These are phyloP conservation scores for Clepsis dumicolana DNA, from an alignment of 2,888 invertebrate species.

Conservation along the genomic window DNA sequence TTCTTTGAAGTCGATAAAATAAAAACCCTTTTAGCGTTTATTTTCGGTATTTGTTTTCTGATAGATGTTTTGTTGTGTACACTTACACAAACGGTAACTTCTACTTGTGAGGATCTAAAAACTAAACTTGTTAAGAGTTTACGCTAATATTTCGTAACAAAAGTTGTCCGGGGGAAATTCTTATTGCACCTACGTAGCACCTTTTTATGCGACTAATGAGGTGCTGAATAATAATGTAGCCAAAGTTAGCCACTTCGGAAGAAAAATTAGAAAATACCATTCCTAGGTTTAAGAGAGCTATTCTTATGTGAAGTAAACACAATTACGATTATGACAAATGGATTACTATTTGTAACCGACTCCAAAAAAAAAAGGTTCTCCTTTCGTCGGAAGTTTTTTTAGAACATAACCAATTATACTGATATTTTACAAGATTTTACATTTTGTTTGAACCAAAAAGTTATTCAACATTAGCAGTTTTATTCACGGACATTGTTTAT, in stretches of 20 bases:
- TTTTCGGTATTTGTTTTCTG: no score
- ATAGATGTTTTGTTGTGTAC: no score
- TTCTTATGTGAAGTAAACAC: not conserved
- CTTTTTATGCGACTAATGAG: not conserved
- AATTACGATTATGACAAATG: not conserved
- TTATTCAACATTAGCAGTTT: no score
- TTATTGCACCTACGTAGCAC: constrained; percentile 2
- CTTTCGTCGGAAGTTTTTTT: no score
- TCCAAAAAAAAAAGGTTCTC: no score
- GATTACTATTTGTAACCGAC: not conserved
- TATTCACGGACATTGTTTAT: no score
- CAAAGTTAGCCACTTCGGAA: constrained; percentile 2
- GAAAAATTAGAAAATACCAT: constrained; percentile 2
- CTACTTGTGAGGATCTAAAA: not conserved
- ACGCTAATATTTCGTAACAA: constrained; percentile 8
- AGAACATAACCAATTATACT: no score
- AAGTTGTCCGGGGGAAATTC: constrained; percentile 4
- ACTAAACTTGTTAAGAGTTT: constrained; percentile 8
- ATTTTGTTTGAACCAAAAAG: no score
- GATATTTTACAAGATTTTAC: no score
- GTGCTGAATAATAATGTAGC: constrained; percentile 1
- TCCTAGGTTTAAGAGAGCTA: not conserved
- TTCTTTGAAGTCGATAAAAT: no score
- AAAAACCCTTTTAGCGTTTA: no score
- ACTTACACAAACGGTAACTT: not conserved